These are phyloP conservation scores for Thrips palmi DNA, from an alignment of 1,140 invertebrate species.

Conservation along the genomic window DNA sequence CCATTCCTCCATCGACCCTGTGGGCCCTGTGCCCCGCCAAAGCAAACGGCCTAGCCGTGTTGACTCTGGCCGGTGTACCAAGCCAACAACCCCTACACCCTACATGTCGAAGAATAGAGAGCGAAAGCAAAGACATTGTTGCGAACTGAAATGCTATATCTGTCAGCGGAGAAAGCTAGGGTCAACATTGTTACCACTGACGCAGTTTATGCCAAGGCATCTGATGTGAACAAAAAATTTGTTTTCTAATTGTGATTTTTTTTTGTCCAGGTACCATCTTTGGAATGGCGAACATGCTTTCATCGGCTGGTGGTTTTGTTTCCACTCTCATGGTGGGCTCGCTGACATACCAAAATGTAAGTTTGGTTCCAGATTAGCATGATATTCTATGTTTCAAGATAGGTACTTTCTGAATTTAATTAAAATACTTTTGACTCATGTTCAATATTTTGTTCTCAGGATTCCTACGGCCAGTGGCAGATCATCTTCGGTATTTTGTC, in stretches of 20 bases:
- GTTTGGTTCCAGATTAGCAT: conserved; percentile 14
- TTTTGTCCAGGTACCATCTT: conserved; percentile 47
- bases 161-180: too few species aligned
- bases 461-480: conserved; percentile 60
- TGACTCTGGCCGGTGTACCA: too few species aligned
- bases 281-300: conserved; percentile 76
- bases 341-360: conserved; percentile 53
- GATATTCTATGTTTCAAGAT: neutral
- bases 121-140: too few species aligned
- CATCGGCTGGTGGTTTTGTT: conserved; percentile 71
- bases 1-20: too few species aligned
- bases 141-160: too few species aligned
- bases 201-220: neutral
- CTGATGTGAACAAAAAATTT: conserved; percentile 1
- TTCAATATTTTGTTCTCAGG: conserved; percentile 26
- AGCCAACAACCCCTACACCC: too few species aligned
- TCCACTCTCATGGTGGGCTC: conserved; percentile 69
- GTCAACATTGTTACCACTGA: too few species aligned
- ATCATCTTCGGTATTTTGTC: conserved; percentile 70
- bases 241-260: neutral
- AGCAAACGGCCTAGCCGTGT: too few species aligned
- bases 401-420: neutral
- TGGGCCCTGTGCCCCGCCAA: too few species aligned
- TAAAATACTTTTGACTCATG: conserved; percentile 17
- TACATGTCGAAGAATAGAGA: too few species aligned